A percentile compares a stretch with the other conserved stretches of the same genome.
These are phyloP conservation scores for Luehdorfia chinensis DNA, from an alignment of 1,140 invertebrate species.

Conservation along the genomic window DNA sequence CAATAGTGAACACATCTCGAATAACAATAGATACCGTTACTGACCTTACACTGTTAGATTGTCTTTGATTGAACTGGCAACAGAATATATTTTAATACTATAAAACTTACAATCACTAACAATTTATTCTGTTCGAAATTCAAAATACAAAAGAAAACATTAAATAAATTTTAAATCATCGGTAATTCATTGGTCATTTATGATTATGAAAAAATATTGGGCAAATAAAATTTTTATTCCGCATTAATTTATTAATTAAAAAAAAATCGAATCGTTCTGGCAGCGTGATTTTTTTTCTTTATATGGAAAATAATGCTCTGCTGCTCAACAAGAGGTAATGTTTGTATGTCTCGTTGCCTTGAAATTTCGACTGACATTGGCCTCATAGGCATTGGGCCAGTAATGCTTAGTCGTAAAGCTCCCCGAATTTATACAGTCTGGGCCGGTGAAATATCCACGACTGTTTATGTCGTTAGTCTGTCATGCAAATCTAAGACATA, in stretches of 20 bases:
- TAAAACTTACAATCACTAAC: neutral
- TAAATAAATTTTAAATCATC: too few species aligned
- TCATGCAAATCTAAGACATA: constrained; percentile 8
- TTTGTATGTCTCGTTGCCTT: constrained; percentile 18
- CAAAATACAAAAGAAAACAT: neutral
- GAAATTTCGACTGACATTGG: constrained; percentile 17
- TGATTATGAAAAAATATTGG: too few species aligned
- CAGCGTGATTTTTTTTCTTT: too few species aligned
- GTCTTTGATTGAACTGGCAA: neutral
- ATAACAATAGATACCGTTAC: constrained; percentile 44
- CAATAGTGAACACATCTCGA: constrained; percentile 37
- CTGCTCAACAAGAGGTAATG: too few species aligned
- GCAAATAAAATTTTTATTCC: too few species aligned
- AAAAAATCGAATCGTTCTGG: too few species aligned
- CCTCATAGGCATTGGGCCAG: constrained; percentile 15
- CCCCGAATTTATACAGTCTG: constrained; percentile 16
- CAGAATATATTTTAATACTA: neutral
- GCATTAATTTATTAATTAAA: too few species aligned
- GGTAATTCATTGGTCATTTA: too few species aligned
- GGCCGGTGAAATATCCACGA: constrained; percentile 6
- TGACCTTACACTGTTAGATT: constrained; percentile 38
- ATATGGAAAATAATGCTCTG: too few species aligned
- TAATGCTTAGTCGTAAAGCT: constrained; percentile 17
- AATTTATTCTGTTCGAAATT: constrained; percentile 7
- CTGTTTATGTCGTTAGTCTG: constrained; percentile 9